These are phyloP conservation scores for Anoura caudifer DNA, from an alignment of 2,113 vertebrate species.

Conservation along the genomic window DNA sequence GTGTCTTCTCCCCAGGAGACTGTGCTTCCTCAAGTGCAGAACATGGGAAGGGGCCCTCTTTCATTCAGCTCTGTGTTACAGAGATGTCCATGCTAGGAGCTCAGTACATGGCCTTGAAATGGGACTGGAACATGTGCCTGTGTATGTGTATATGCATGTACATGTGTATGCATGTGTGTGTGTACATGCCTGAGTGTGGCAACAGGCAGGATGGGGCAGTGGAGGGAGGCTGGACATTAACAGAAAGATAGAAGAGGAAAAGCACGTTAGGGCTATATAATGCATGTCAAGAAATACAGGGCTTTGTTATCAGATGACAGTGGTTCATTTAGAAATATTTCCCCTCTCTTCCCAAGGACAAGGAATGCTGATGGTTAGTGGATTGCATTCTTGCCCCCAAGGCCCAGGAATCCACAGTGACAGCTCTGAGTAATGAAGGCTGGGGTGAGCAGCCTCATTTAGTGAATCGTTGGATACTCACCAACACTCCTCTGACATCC, in stretches of 20 bases:
- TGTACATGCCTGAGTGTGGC: background rate
- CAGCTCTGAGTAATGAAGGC: constrained; percentile 65
- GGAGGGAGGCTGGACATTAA: background rate
- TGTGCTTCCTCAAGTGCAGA: background rate
- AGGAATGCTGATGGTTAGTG: constrained; percentile 38
- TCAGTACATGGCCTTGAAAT: background rate
- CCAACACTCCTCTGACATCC: constrained; percentile 37
- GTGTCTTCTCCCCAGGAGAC: background rate
- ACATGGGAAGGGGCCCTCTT: background rate
- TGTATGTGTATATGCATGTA: background rate
- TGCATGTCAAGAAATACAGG: background rate
- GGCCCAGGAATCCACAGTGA: constrained; percentile 20
- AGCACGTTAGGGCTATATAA: background rate
- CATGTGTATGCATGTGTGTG: background rate
- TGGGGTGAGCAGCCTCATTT: constrained; percentile 38
- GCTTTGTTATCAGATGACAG: constrained; percentile 36
- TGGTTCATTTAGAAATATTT: constrained; percentile 62
- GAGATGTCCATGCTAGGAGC: background rate
- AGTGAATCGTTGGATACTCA: constrained; percentile 44
- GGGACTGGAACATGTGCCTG: background rate
- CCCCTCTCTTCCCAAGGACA: constrained; percentile 25
- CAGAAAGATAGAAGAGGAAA: background rate
- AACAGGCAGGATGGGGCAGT: background rate
- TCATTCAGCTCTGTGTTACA: background rate
- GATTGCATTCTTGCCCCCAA: constrained; percentile 60